phyloP scores from a whole-genome alignment of 2,888 invertebrate species.

The Leptinotarsa juncta region DNA sequence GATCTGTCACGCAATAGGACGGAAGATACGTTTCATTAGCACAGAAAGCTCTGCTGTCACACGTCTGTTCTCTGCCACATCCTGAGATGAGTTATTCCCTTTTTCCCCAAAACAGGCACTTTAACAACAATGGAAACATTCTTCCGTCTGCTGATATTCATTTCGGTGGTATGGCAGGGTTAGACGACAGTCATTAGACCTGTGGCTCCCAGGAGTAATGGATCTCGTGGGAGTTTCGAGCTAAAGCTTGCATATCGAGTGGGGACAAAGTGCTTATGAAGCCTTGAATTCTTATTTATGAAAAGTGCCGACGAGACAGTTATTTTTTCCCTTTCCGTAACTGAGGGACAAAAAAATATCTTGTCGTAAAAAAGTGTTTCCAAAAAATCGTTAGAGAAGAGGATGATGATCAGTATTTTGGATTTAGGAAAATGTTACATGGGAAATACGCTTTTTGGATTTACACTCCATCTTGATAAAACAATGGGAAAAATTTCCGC shows the following conservation, averaged over 20 bases:
- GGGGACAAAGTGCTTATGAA: not conserved
- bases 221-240: not conserved
- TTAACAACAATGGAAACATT: constrained; percentile 8
- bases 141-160: constrained; percentile 7
- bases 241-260: not conserved
- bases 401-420: too few species aligned
- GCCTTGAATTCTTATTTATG: not conserved
- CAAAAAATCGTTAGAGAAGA: too few species aligned
- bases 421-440: too few species aligned
- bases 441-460: too few species aligned
- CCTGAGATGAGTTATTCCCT: not conserved
- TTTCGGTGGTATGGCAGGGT: not conserved
- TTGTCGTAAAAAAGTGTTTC: not conserved
- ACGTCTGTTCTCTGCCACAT: constrained; percentile 6
- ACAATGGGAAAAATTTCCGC: too few species aligned
- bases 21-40: constrained; percentile 6
- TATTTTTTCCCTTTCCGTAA: not conserved
- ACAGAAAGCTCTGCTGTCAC: constrained; percentile 8
- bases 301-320: not conserved
- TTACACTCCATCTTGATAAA: too few species aligned
- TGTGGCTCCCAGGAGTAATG: not conserved
- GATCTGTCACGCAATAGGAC: not conserved
- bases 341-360: not conserved
- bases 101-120: constrained; percentile 1
- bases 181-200: not conserved